Evolutionary conservation across 1,140 invertebrate species (phyloP).

Genomic region (Arion vulgaris): DNA sequence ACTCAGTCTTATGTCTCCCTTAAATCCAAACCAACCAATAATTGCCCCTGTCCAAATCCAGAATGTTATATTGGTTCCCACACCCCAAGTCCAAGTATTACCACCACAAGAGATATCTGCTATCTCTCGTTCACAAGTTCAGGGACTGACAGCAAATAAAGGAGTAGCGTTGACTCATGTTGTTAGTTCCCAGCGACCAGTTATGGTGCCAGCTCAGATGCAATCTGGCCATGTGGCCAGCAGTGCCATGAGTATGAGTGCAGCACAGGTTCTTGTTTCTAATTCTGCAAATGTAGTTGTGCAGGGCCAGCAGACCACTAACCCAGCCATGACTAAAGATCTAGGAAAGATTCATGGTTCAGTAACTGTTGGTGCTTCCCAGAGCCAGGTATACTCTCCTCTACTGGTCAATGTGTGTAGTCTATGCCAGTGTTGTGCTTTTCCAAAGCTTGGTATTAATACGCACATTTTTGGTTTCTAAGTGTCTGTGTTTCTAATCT

Average conservation of each 20-base stretch:
- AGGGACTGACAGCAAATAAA: neutral
- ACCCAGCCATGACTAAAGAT: neutral
- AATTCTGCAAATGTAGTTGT: constrained; percentile 23
- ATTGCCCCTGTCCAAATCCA: neutral
- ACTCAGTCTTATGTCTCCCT: constrained; percentile 4
- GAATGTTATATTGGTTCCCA: constrained; percentile 7
- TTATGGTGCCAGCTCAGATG: neutral
- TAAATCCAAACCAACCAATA: neutral
- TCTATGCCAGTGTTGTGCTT: neutral
- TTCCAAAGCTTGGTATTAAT: neutral
- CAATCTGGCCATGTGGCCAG: constrained; percentile 18
- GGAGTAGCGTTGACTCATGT: neutral
- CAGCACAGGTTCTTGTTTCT: constrained; percentile 4
- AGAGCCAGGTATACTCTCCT: constrained; percentile 4
- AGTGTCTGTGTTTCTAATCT: neutral
- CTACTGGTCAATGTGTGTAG: neutral
- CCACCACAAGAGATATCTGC: neutral
- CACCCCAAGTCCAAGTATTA: constrained; percentile 12
- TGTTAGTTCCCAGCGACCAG: constrained; percentile 8
- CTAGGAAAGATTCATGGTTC: neutral
- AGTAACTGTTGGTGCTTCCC: neutral
- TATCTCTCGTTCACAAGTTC: neutral
- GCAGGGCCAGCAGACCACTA: constrained; percentile 17
- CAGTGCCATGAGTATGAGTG: constrained; percentile 19
- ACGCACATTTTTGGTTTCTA: neutral